These are phyloP conservation scores for Elaphurus davidianus DNA, from an alignment of 2,113 vertebrate genomes.

Conservation along the genomic window DNA sequence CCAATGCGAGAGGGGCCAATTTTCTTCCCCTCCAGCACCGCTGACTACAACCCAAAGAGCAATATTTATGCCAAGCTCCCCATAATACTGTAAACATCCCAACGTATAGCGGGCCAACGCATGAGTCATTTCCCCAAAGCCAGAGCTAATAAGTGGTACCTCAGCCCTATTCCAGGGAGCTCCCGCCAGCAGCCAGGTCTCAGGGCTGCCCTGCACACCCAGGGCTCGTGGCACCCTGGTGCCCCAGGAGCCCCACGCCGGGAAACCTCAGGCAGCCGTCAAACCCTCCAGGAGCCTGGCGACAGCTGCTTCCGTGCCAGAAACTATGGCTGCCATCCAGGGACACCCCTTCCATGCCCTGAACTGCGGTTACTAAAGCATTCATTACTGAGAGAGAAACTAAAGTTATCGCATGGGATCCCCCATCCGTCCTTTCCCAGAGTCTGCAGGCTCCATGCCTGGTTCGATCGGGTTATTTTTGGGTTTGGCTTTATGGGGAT, in stretches of 20 bases:
- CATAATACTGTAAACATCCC: slow-evolving; percentile 77
- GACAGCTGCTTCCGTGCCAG: slow-evolving; percentile 22
- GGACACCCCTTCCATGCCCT: not conserved
- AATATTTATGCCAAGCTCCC: slow-evolving; percentile 77
- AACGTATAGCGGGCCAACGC: slow-evolving; percentile 63
- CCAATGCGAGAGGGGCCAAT: slow-evolving; percentile 60
- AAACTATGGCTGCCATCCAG: slow-evolving; percentile 56
- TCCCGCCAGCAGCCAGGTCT: slow-evolving; percentile 21
- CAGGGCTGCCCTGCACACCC: slow-evolving; percentile 53
- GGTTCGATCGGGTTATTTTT: not conserved
- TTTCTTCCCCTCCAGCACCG: slow-evolving; percentile 71
- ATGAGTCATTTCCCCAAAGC: slow-evolving; percentile 76
- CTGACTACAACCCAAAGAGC: slow-evolving; percentile 73
- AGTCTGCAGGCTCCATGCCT: not conserved
- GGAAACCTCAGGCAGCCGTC: slow-evolving; percentile 43
- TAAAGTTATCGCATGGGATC: not conserved
- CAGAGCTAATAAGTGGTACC: slow-evolving; percentile 73
- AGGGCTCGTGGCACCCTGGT: not conserved
- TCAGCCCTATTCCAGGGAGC: slow-evolving; percentile 56
- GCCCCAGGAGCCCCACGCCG: not conserved
- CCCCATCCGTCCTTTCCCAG: not conserved
- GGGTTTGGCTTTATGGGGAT: not conserved
- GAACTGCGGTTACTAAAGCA: not conserved
- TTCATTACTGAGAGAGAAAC: slow-evolving; percentile 33
- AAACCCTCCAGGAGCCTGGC: slow-evolving; percentile 32